Evolutionary conservation across 2,797 vertebrate species (phyloP), one percentile per base, ranked within the genome.

Genomic region (Merluccius polli): DNA sequence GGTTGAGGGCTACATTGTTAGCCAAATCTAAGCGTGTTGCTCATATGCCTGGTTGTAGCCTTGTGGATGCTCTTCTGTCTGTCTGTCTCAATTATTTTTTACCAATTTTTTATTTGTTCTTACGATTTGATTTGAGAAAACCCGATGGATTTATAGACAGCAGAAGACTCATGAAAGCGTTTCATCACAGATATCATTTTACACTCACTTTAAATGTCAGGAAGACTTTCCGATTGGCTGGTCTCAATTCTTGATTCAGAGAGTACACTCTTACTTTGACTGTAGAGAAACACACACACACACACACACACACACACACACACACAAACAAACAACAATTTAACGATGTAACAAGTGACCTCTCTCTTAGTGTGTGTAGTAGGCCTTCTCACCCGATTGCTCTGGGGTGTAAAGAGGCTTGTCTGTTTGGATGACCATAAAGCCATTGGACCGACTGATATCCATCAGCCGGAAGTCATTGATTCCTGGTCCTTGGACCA

Each of bases 251-350:
- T 77, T 97, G 94, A 84, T 94, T 95, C 86, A 98, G 81, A 30
- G 96, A 96, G 78, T 97, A 98, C 48, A 95, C 94, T 82, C 97
- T 93, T 63, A 98, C 86, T 80, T 96, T 96, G 79, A 99, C 97
- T 99, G 90, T 1, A 82, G 32, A 77, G 13, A 77, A 15, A 75
- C 69, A 38, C 31, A 71, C 15, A 70, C 12, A 63, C 74, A 76
- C 24, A 29, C n/a, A 71, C 32, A 78, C 29, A 79, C 44, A 13
- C 44, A 52, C 44, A 48, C 16, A 18, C 16, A 8, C 59, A 65
- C 59, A 27, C 24, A 27, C 59, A 63, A 6, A 63, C 52, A 65
- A n/a, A 65, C 24, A 27, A 21, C 44, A 48, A 48, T 48, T 18
- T 48, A 18, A 48, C 2, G 38, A 41, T 15, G 38, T 41, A 11